A percentile compares a stretch with the other conserved stretches of the same genome.
Conservation (phyloP, 2,888 invertebrate species). For the Andrena trimmerana region DNA sequence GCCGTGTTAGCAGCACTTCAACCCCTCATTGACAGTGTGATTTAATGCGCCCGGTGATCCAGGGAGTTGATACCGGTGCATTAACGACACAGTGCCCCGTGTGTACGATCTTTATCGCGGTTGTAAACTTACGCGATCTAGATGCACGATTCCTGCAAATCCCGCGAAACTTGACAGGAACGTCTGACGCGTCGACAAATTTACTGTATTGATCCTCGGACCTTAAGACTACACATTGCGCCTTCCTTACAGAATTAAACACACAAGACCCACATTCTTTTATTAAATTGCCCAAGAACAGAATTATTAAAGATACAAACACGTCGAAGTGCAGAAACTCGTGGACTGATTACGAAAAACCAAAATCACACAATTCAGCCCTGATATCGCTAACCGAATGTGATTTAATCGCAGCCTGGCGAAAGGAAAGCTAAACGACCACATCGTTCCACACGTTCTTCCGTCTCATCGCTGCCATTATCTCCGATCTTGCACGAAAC, state of each 20-base stretch:
- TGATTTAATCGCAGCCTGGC: not conserved
- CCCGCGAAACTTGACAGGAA: not conserved
- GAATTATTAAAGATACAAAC: too few relatives aligned
- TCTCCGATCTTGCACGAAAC: conserved; percentile 56
- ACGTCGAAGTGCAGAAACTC: too few relatives aligned
- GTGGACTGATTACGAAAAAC: too few relatives aligned
- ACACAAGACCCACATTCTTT: too few relatives aligned
- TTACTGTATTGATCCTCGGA: too few relatives aligned
- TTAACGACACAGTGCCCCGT: conserved; percentile 8
- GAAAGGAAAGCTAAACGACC: conserved; percentile 21
- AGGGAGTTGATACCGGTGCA: conserved; percentile 8
- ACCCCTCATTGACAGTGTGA: conserved; percentile 29
- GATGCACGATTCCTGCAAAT: not conserved
- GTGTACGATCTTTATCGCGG: not conserved
- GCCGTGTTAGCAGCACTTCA: conserved; percentile 18
- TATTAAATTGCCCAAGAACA: too few relatives aligned
- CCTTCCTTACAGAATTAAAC: too few relatives aligned
- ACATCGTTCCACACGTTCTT: conserved; percentile 26
- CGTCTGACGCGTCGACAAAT: not conserved
- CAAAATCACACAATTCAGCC: not conserved
- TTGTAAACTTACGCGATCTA: conserved; percentile 4
- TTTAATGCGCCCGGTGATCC: conserved; percentile 19
- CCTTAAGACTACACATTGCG: too few relatives aligned
- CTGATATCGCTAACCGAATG: conserved; percentile 5
- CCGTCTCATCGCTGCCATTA: conserved; percentile 57